Conservation (phyloP, 2,113 vertebrate genomes). For the Nothoprocta pentlandii region DNA sequence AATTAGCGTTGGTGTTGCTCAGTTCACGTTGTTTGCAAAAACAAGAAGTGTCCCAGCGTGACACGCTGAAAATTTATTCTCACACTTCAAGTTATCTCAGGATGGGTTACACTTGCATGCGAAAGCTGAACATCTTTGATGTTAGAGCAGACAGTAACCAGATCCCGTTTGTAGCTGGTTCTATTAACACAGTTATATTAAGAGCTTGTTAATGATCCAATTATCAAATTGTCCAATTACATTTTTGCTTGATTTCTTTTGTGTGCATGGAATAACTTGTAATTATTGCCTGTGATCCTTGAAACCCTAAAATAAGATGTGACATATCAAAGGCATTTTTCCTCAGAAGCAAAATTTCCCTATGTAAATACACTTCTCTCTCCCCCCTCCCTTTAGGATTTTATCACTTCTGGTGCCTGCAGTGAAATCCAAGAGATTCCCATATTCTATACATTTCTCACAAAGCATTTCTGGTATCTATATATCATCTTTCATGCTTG, state of each 20-base stretch:
- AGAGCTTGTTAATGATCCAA: slow-evolving; percentile 50
- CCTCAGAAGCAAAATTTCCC: neutral
- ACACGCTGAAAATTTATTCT: neutral
- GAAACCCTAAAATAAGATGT: slow-evolving; percentile 9
- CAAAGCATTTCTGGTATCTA: neutral
- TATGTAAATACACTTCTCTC: neutral
- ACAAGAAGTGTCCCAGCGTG: neutral
- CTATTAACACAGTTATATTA: slow-evolving; percentile 16
- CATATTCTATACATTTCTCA: neutral
- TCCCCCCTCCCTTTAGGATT: neutral
- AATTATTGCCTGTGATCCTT: neutral
- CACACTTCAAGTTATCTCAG: neutral
- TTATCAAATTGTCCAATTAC: slow-evolving; percentile 45
- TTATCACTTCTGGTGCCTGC: neutral
- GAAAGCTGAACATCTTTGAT: neutral
- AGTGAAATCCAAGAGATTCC: neutral
- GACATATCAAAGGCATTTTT: slow-evolving; percentile 3
- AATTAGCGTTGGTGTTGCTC: neutral
- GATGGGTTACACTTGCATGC: neutral
- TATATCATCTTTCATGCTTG: neutral
- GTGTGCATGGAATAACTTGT: neutral
- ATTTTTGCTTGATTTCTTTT: slow-evolving; percentile 42
- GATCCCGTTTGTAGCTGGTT: slow-evolving; percentile 11
- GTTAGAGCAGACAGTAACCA: neutral
- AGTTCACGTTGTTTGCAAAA: neutral